Evolutionary conservation across 2,113 vertebrate genomes (phyloP).

Genomic region (Halichoeres trimaculatus): DNA sequence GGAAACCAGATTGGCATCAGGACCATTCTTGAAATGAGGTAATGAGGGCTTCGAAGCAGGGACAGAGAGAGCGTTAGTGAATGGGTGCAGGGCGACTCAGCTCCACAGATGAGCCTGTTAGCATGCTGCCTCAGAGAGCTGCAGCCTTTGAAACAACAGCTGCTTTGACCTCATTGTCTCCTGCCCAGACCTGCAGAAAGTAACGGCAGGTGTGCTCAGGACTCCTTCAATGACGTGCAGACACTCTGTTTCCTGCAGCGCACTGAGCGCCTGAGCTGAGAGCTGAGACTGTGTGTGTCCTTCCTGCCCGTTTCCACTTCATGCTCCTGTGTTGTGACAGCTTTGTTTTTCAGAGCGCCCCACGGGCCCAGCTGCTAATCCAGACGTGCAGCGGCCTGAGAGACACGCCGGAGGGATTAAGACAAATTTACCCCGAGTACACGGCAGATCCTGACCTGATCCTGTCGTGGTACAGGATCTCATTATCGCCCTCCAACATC

Average conservation of each 20-base stretch:
- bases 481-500: constrained; percentile 44
- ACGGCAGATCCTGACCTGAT: constrained; percentile 20
- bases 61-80: no score
- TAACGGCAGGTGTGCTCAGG: background rate
- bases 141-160: no score
- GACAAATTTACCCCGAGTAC: background rate
- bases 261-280: background rate
- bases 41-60: no score
- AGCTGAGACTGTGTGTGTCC: no score
- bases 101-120: no score
- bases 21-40: no score
- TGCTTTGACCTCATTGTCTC: background rate
- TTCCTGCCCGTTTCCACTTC: constrained; percentile 11
- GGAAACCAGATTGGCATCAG: no score
- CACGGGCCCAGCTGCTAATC: constrained; percentile 16
- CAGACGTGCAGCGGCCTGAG: constrained; percentile 14
- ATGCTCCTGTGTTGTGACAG: background rate
- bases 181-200: background rate
- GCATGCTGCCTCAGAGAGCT: background rate
- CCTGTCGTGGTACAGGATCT: constrained; percentile 32
- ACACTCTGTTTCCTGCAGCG: background rate
- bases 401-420: constrained; percentile 22
- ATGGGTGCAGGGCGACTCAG: no score
- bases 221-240: background rate
- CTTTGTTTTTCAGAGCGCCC: constrained; percentile 17